Conservation (phyloP, 2,797 vertebrate species). For the Alexandromys oeconomus region DNA sequence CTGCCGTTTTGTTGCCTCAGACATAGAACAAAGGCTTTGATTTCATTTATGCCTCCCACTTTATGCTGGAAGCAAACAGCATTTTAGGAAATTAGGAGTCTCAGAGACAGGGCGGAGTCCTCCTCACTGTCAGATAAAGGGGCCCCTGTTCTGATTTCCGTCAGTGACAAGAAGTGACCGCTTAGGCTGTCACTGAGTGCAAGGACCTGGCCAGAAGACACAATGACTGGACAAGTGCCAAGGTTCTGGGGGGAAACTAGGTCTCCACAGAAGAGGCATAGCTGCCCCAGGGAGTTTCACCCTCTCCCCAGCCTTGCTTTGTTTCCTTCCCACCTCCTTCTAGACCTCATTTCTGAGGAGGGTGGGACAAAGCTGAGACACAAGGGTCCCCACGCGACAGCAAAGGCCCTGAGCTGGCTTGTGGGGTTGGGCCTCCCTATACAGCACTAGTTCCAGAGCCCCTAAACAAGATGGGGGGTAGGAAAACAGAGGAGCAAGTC, state of each 20-base stretch:
- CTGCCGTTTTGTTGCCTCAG: constrained; percentile 12
- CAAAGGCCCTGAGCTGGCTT: not conserved
- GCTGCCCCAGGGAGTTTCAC: not conserved
- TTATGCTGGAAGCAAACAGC: constrained; percentile 64
- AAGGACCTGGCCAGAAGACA: constrained; percentile 53
- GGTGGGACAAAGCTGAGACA: not conserved
- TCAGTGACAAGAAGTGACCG: constrained; percentile 47
- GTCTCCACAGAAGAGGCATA: constrained; percentile 56
- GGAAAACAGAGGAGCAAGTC: not conserved
- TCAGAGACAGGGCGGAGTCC: constrained; percentile 56
- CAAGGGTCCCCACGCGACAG: not conserved
- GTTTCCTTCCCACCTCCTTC: not conserved
- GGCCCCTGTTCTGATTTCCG: constrained; percentile 69
- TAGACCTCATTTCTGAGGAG: not conserved
- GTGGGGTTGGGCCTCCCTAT: not conserved
- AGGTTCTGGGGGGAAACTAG: constrained; percentile 42
- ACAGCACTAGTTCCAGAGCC: not conserved
- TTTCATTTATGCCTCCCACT: constrained; percentile 58
- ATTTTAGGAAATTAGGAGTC: constrained; percentile 65
- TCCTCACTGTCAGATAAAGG: constrained; percentile 70
- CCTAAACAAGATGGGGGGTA: not conserved
- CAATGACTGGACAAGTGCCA: constrained; percentile 64
- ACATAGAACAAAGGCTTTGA: constrained; percentile 46
- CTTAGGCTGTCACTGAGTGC: constrained; percentile 45
- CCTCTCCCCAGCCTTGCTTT: not conserved